Conservation (phyloP, 1,140 invertebrate species). For the Ptiloglossa arizonensis region DNA sequence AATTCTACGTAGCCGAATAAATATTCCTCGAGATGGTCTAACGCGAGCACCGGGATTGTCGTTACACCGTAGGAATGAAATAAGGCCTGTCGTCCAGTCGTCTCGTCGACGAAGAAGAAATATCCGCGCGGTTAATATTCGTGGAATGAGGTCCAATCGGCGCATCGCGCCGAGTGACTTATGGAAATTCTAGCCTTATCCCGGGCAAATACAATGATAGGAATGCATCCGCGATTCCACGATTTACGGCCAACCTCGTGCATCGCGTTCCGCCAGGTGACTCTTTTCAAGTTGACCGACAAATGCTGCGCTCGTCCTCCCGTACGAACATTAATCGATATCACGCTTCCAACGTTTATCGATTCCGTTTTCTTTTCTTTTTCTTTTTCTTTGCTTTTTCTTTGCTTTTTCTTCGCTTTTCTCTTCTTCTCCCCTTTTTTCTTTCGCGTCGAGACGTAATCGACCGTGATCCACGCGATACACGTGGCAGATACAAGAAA, state of each 20-base stretch:
- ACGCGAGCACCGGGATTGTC: slow-evolving; percentile 39
- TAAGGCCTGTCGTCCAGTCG: slow-evolving; percentile 49
- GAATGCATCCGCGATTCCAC: slow-evolving; percentile 59
- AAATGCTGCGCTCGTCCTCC: background rate
- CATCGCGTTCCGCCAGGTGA: slow-evolving; percentile 44
- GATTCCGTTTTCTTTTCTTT: background rate
- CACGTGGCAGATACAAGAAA: background rate
- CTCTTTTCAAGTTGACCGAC: slow-evolving; percentile 59
- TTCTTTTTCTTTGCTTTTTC: background rate
- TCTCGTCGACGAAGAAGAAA: slow-evolving; percentile 50
- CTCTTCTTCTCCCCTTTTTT: too few relatives aligned
- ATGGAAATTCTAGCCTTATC: slow-evolving; percentile 60
- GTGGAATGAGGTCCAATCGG: slow-evolving; percentile 43
- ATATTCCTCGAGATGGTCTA: slow-evolving; percentile 7
- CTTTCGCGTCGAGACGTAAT: background rate
- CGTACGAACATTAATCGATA: slow-evolving; percentile 18
- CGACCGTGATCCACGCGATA: slow-evolving; percentile 4
- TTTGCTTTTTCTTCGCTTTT: background rate
- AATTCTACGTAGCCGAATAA: slow-evolving; percentile 16
- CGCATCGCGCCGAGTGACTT: slow-evolving; percentile 51
- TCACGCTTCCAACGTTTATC: slow-evolving; percentile 1
- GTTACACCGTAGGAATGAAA: slow-evolving; percentile 35
- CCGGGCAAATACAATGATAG: slow-evolving; percentile 45
- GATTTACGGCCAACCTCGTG: slow-evolving; percentile 41
- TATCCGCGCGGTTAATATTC: slow-evolving; percentile 49